These are phyloP conservation scores for Paracanthobrama guichenoti DNA, from an alignment of 2,113 vertebrate genomes.

Conservation along the genomic window DNA sequence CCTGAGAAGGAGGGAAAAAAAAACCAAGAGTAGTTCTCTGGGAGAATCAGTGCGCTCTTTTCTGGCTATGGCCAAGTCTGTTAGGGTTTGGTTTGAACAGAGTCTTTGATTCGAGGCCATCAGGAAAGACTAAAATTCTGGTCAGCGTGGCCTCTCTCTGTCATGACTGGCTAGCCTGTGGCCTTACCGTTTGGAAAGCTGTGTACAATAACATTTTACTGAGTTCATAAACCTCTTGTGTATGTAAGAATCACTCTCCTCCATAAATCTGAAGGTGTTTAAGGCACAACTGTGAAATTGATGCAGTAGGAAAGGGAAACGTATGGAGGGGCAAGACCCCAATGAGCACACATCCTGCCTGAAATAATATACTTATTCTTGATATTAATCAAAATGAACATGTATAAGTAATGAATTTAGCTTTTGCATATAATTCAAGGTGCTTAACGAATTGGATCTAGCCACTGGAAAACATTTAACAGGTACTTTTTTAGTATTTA, in stretches of 20 bases:
- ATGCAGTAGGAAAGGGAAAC: conserved; percentile 61
- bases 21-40: conserved; percentile 55
- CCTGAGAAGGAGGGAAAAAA: conserved; percentile 81
- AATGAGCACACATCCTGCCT: conserved; percentile 29
- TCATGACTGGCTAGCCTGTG: conserved; percentile 72
- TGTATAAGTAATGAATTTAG: not conserved
- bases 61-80: conserved; percentile 54
- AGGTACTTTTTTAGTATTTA: not conserved
- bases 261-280: conserved; percentile 72
- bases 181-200: conserved; percentile 70
- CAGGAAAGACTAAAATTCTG: conserved; percentile 67
- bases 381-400: conserved; percentile 18
- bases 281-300: conserved; percentile 64
- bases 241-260: conserved; percentile 65
- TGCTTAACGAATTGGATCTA: not conserved
- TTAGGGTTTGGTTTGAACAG: conserved; percentile 60
- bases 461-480: not conserved
- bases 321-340: conserved; percentile 48
- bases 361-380: conserved; percentile 23
- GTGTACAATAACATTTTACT: conserved; percentile 75
- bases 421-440: not conserved
- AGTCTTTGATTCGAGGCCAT: conserved; percentile 68
- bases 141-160: conserved; percentile 72
- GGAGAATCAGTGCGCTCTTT: conserved; percentile 55
- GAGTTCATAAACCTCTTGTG: conserved; percentile 73